Percentiles rank a stretch among this genome's conserved stretches.
phyloP scores from a whole-genome alignment of 2,888 invertebrate genomes.

The Mesorhabditis sp. region DNA sequence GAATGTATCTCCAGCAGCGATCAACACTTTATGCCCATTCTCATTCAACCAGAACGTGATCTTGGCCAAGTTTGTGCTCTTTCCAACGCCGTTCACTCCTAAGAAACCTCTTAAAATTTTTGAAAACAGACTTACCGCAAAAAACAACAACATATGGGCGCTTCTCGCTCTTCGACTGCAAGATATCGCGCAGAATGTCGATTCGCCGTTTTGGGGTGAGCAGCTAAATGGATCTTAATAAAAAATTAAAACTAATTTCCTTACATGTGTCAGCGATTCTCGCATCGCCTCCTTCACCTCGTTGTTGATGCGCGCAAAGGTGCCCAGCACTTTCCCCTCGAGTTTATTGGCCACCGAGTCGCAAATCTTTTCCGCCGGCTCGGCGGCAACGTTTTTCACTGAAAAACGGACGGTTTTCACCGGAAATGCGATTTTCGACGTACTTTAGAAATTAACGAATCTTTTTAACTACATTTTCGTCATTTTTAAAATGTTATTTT shows the following conservation, averaged over 20 bases:
- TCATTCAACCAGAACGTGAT: constrained; percentile 99
- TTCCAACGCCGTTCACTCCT: constrained; percentile 97
- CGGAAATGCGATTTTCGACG: neutral
- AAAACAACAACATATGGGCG: constrained; percentile 92
- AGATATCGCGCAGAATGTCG: constrained; percentile 89
- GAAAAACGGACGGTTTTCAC: constrained; percentile 27
- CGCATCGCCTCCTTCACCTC: constrained; percentile 82
- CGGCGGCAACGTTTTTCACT: constrained; percentile 92
- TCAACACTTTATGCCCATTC: constrained; percentile 88
- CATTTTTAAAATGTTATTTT: neutral
- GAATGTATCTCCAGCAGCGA: constrained; percentile 98
- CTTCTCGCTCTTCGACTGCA: constrained; percentile 78
- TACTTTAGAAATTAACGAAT: neutral
- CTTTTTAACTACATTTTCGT: neutral
- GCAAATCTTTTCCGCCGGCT: constrained; percentile 81
- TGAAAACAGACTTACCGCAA: constrained; percentile 64
- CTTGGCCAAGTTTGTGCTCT: constrained; percentile 96
- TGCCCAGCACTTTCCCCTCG: constrained; percentile 69
- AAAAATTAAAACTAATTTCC: too few relatives aligned
- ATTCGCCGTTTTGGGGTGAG: constrained; percentile 89
- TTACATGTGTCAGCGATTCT: constrained; percentile 76
- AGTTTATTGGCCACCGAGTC: constrained; percentile 52
- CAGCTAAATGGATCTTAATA: constrained; percentile 65
- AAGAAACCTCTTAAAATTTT: neutral
- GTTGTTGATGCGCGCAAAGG: constrained; percentile 82